Evolutionary conservation across 2,113 vertebrate genomes (phyloP).

Genomic region (Nicator chloris): DNA sequence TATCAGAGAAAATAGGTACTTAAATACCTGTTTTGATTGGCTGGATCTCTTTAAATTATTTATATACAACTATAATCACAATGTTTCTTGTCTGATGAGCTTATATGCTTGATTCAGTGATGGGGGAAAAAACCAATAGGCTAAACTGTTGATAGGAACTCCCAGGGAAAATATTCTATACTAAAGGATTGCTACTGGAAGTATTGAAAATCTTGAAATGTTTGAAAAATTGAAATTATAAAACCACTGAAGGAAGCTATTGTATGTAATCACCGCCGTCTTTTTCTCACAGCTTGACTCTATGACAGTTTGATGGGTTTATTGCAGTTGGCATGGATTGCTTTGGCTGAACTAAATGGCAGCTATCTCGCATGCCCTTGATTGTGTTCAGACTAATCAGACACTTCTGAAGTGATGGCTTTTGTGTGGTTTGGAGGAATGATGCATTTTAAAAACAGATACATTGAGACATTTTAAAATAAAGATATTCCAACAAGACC

Average conservation of each 20-base stretch:
- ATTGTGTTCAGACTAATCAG: conserved; percentile 73
- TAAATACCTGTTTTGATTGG: conserved; percentile 68
- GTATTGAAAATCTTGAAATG: conserved; percentile 76
- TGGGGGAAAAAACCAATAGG: conserved; percentile 74
- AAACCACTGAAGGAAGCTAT: conserved; percentile 72
- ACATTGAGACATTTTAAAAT: conserved; percentile 23
- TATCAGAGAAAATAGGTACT: conserved; percentile 57
- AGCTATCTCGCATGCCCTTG: conserved; percentile 64
- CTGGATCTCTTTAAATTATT: conserved; percentile 67
- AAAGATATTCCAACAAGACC: background rate
- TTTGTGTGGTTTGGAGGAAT: conserved; percentile 49
- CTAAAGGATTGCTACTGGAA: conserved; percentile 50
- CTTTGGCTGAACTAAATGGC: conserved; percentile 70
- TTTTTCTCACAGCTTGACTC: conserved; percentile 75
- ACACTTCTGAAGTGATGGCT: conserved; percentile 67
- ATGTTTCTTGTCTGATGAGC: conserved; percentile 74
- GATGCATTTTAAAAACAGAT: conserved; percentile 56
- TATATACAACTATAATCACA: conserved; percentile 66
- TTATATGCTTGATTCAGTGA: conserved; percentile 70
- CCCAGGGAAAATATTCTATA: conserved; percentile 67
- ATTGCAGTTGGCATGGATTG: conserved; percentile 73
- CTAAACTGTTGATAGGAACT: conserved; percentile 71
- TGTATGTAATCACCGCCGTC: conserved; percentile 60
- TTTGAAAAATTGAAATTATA: conserved; percentile 77
- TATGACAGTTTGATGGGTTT: conserved; percentile 73